Conservation (phyloP, 2,113 vertebrate species). For the Planiliza haematocheilus region DNA sequence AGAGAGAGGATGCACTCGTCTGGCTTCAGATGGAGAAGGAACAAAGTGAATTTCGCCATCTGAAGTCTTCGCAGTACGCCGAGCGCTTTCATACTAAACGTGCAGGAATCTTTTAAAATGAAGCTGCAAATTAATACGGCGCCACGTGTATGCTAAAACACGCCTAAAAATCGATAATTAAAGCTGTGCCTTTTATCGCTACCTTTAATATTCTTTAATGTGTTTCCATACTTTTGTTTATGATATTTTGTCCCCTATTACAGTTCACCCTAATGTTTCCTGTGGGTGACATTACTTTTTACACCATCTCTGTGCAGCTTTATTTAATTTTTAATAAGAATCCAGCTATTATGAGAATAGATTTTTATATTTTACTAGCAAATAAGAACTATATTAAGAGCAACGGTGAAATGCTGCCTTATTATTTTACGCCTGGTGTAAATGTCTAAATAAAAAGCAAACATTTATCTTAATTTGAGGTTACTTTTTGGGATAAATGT, state of each 20-base stretch:
- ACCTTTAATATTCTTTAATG: constrained; percentile 49
- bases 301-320: constrained; percentile 36
- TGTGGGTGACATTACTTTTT: constrained; percentile 50
- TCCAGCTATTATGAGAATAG: constrained; percentile 43
- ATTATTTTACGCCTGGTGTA: constrained; percentile 8
- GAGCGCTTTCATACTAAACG: constrained; percentile 9
- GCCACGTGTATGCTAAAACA: constrained; percentile 46
- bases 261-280: constrained; percentile 46
- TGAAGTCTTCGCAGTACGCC: constrained; percentile 43
- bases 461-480: constrained; percentile 11
- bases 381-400: constrained; percentile 40
- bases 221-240: constrained; percentile 51
- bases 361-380: constrained; percentile 50
- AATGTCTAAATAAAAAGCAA: constrained; percentile 33
- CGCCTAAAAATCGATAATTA: constrained; percentile 24
- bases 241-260: constrained; percentile 44
- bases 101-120: constrained; percentile 25
- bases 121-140: constrained; percentile 29
- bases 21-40: constrained; percentile 63
- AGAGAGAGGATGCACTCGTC: constrained; percentile 52
- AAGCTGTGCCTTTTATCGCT: constrained; percentile 26
- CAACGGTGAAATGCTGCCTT: constrained; percentile 12
- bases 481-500: constrained; percentile 18
- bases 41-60: constrained; percentile 71
- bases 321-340: constrained; percentile 69